phyloP scores from a whole-genome alignment of 2,888 invertebrate genomes.

The Sepioteuthis lessoniana region DNA sequence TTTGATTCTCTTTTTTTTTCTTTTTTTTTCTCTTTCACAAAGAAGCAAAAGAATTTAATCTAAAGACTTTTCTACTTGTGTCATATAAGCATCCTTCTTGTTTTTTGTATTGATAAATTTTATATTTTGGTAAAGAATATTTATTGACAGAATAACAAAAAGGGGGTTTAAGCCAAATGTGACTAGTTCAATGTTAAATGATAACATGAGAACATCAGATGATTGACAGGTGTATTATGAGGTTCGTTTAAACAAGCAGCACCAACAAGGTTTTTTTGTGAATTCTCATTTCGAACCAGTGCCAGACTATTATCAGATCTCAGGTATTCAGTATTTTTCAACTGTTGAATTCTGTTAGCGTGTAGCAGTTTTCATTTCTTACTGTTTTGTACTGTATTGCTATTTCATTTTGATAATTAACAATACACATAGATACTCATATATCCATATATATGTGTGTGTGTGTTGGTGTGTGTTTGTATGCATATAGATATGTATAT shows the following conservation, averaged over 20 bases:
- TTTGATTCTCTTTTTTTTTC: slow-evolving; percentile 8
- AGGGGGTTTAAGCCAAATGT: slow-evolving; percentile 47
- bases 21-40: not conserved
- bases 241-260: slow-evolving; percentile 42
- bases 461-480: slow-evolving; percentile 26
- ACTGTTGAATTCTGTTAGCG: slow-evolving; percentile 21
- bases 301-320: slow-evolving; percentile 47
- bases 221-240: slow-evolving; percentile 11
- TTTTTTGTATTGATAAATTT: slow-evolving; percentile 47
- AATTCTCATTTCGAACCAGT: slow-evolving; percentile 45
- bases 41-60: slow-evolving; percentile 15
- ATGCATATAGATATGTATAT: slow-evolving; percentile 2
- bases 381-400: slow-evolving; percentile 40
- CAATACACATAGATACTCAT: not conserved
- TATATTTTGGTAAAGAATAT: slow-evolving; percentile 47
- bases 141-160: slow-evolving; percentile 40
- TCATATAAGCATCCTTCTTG: slow-evolving; percentile 46
- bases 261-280: slow-evolving; percentile 45
- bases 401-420: slow-evolving; percentile 42
- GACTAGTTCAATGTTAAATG: slow-evolving; percentile 40
- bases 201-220: not conserved
- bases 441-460: slow-evolving; percentile 37
- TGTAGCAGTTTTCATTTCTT: slow-evolving; percentile 38
- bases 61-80: slow-evolving; percentile 44
- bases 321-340: slow-evolving; percentile 46